phyloP scores from a whole-genome alignment of 2,888 invertebrate genomes.

The Amphipoea oculea region DNA sequence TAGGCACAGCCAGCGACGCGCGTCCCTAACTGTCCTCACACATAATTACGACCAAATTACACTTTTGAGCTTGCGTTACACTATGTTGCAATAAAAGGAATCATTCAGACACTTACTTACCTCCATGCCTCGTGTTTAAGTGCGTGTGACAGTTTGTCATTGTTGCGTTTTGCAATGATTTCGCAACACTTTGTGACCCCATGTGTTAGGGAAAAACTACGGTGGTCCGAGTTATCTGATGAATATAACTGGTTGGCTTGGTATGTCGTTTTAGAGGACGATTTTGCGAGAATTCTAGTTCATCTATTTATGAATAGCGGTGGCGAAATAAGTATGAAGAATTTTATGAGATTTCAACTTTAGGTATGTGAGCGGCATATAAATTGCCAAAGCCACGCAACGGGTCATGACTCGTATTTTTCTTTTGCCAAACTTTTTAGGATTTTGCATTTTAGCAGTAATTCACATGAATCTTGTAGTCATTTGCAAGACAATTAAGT shows the following conservation, averaged over 20 bases:
- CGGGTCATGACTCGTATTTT: neutral
- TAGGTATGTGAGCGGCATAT: neutral
- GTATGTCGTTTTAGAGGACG: slow-evolving; percentile 45
- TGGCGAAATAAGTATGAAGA: slow-evolving; percentile 13
- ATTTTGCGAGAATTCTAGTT: slow-evolving; percentile 15
- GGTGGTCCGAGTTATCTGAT: slow-evolving; percentile 53
- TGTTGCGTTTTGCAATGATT: slow-evolving; percentile 61
- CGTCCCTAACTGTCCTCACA: slow-evolving; percentile 60
- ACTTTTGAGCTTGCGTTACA: slow-evolving; percentile 57
- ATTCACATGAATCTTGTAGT: neutral
- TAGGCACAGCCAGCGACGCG: slow-evolving; percentile 61
- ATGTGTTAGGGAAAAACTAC: slow-evolving; percentile 55
- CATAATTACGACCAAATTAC: slow-evolving; percentile 65
- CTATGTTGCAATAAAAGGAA: slow-evolving; percentile 66
- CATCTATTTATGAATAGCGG: neutral
- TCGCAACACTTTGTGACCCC: slow-evolving; percentile 54
- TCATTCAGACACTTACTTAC: slow-evolving; percentile 61
- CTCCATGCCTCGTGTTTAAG: slow-evolving; percentile 56
- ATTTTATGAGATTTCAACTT: neutral
- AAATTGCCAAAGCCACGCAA: neutral
- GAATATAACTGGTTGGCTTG: slow-evolving; percentile 50
- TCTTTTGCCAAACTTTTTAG: neutral
- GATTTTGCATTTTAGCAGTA: neutral
- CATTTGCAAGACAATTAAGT: neutral
- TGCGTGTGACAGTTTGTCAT: slow-evolving; percentile 67